Conservation (phyloP, 2,888 invertebrate genomes). For the Sphaerophoria taeniata region DNA sequence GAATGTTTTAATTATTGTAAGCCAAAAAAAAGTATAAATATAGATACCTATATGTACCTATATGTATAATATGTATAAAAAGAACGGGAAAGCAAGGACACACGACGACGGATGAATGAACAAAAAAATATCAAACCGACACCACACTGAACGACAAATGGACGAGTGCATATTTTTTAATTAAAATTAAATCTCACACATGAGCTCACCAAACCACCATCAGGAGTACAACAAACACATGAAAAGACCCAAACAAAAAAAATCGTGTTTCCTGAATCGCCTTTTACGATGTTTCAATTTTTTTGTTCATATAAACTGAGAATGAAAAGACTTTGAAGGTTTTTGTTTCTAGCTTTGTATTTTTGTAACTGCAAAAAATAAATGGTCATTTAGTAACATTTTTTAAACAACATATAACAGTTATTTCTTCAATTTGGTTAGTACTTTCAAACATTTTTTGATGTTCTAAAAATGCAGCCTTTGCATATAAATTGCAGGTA, state of each 20-base stretch:
- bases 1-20: slow-evolving; percentile 74
- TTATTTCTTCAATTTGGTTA: too few relatives aligned
- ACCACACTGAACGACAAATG: slow-evolving; percentile 48
- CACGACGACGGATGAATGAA: slow-evolving; percentile 39
- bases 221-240: slow-evolving; percentile 28
- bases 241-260: slow-evolving; percentile 35
- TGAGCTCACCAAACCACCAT: slow-evolving; percentile 61
- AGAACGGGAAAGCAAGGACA: slow-evolving; percentile 67
- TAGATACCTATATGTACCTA: too few relatives aligned
- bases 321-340: slow-evolving; percentile 27
- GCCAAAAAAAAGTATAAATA: background rate
- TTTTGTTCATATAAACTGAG: slow-evolving; percentile 7
- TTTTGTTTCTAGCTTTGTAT: slow-evolving; percentile 27
- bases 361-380: background rate
- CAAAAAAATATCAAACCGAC: slow-evolving; percentile 39
- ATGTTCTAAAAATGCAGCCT: too few relatives aligned
- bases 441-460: too few relatives aligned
- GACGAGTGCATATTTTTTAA: slow-evolving; percentile 72
- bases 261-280: slow-evolving; percentile 59
- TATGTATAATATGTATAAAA: background rate
- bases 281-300: slow-evolving; percentile 49
- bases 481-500: too few relatives aligned
- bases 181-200: slow-evolving; percentile 74
- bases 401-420: background rate
- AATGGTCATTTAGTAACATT: slow-evolving; percentile 50